Percentiles rank a stretch among this genome's conserved stretches.
These are phyloP conservation scores for Papilio helenus DNA, from an alignment of 1,140 invertebrate species.

Conservation along the genomic window DNA sequence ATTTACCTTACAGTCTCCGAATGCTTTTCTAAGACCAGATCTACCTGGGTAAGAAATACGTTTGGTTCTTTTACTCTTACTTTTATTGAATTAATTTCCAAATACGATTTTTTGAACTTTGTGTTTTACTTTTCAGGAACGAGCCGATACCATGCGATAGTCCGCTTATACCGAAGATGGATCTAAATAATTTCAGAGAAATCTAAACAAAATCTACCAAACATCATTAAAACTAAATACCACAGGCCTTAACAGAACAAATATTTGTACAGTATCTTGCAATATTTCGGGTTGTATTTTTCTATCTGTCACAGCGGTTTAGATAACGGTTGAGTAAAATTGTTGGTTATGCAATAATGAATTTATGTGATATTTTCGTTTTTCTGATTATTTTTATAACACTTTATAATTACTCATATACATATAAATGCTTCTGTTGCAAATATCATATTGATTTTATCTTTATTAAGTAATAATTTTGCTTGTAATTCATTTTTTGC, in stretches of 20 bases:
- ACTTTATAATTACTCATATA: conserved; percentile 38
- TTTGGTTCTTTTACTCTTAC: conserved; percentile 20
- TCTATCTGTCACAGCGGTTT: conserved; percentile 20
- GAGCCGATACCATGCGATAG: conserved; percentile 81
- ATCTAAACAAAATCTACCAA: conserved; percentile 32
- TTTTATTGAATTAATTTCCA: background rate
- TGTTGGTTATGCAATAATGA: conserved; percentile 38
- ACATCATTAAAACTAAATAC: background rate
- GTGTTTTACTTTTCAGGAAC: conserved; percentile 79
- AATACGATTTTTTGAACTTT: background rate
- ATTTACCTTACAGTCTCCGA: conserved; percentile 75
- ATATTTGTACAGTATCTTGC: conserved; percentile 28
- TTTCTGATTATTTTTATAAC: conserved; percentile 27
- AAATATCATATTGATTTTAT: conserved; percentile 50
- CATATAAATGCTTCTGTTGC: conserved; percentile 60
- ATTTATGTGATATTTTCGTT: conserved; percentile 41
- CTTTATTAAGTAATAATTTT: conserved; percentile 45
- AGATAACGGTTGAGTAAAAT: conserved; percentile 14
- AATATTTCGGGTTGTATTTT: background rate
- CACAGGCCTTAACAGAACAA: conserved; percentile 34
- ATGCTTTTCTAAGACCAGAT: conserved; percentile 84
- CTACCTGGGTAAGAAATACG: conserved; percentile 78
- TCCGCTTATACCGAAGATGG: conserved; percentile 77
- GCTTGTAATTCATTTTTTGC: conserved; percentile 56
- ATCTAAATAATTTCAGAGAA: conserved; percentile 72